Evolutionary conservation across 2,797 vertebrate genomes (phyloP).

Genomic region (Sphaeramia orbicularis): DNA sequence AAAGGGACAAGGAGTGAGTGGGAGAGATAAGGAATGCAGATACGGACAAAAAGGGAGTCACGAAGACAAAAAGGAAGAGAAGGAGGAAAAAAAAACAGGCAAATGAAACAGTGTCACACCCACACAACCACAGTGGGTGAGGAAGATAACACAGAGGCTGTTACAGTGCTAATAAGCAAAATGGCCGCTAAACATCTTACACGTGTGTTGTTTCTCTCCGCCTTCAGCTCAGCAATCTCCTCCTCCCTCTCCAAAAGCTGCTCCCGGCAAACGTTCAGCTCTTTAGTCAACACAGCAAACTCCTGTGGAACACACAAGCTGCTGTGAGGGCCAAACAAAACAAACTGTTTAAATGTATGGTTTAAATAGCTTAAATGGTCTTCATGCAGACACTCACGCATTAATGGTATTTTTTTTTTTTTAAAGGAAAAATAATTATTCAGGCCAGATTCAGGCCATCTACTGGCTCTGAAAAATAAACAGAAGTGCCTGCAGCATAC

Average conservation of each 20-base stretch:
- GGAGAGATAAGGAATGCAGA: conserved; percentile 47
- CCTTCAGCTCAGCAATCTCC: conserved; percentile 93
- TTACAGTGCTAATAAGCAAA: conserved; percentile 73
- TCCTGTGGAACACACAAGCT: conserved; percentile 85
- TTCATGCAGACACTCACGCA: conserved; percentile 21
- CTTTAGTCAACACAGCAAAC: conserved; percentile 93
- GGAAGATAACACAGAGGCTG: conserved; percentile 65
- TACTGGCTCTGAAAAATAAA: conserved; percentile 22
- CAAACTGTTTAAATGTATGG: conserved; percentile 54
- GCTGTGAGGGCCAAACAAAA: conserved; percentile 66
- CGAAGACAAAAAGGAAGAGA: conserved; percentile 19
- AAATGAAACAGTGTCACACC: conserved; percentile 60
- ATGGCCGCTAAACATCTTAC: conserved; percentile 84
- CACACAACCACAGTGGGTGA: conserved; percentile 67
- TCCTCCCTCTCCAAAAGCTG: conserved; percentile 94
- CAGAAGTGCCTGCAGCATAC: neutral
- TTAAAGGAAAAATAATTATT: conserved; percentile 29
- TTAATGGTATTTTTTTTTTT: conserved; percentile 1
- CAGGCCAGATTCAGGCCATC: conserved; percentile 4
- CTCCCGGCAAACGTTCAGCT: conserved; percentile 93
- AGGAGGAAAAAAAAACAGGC: conserved; percentile 27
- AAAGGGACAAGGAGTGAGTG: conserved; percentile 33
- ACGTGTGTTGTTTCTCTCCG: conserved; percentile 92
- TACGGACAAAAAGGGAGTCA: conserved; percentile 38
- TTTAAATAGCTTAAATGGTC: conserved; percentile 38